These are phyloP conservation scores for Idaea aversata DNA, from an alignment of 2,888 invertebrate species.

Conservation along the genomic window DNA sequence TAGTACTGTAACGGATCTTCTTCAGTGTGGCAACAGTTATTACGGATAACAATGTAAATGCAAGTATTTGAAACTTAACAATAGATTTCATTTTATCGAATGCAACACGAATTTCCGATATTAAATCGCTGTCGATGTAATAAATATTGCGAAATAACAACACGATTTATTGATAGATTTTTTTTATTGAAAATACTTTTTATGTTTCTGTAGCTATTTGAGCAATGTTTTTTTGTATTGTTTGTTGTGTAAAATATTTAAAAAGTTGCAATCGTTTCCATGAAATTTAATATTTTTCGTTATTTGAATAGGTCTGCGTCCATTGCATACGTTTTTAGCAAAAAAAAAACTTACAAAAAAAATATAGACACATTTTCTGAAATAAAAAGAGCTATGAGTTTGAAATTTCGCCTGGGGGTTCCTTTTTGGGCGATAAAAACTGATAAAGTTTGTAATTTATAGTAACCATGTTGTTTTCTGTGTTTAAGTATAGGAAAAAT, in stretches of 20 bases:
- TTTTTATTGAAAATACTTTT: conserved; percentile 35
- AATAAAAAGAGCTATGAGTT: too few species aligned
- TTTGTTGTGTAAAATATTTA: background rate
- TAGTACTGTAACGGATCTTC: conserved; percentile 18
- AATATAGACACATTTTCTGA: too few species aligned
- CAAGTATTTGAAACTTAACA: conserved; percentile 15
- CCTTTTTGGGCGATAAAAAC: too few species aligned
- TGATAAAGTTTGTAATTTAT: too few species aligned
- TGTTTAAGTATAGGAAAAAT: too few species aligned
- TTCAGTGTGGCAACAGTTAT: conserved; percentile 15
- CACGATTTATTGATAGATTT: conserved; percentile 25
- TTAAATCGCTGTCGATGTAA: conserved; percentile 25
- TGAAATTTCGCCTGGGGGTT: too few species aligned
- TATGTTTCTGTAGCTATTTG: conserved; percentile 2
- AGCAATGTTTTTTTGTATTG: conserved; percentile 5
- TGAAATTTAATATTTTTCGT: background rate
- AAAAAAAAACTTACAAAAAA: too few species aligned
- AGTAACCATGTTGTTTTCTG: too few species aligned
- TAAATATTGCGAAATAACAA: conserved; percentile 38
- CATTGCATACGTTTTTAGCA: too few species aligned
- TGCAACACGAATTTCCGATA: conserved; percentile 28
- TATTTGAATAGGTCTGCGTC: background rate
- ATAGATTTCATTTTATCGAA: conserved; percentile 29
- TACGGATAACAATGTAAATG: conserved; percentile 17
- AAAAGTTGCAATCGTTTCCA: background rate